phyloP scores from a whole-genome alignment of 1,140 invertebrate species.

The Brachionus rubens region DNA sequence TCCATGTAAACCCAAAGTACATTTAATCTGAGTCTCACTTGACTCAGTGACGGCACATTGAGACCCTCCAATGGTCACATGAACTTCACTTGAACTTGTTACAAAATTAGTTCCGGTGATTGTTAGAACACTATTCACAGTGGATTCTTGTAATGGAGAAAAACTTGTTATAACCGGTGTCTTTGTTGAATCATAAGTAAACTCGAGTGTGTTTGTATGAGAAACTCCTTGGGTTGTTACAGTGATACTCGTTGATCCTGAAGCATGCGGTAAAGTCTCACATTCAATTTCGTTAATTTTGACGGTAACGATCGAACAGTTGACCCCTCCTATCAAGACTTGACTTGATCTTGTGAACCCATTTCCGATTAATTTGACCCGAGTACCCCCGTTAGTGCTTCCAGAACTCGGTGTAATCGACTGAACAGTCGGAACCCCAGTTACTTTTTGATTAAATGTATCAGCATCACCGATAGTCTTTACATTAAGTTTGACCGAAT shows the following conservation, averaged over 20 bases:
- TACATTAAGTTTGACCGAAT: not conserved
- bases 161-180: not conserved
- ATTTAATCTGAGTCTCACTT: conserved; percentile 45
- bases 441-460: conserved; percentile 4
- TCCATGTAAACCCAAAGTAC: conserved; percentile 46
- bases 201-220: not conserved
- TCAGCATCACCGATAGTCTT: not conserved
- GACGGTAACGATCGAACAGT: conserved; percentile 47
- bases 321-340: not conserved
- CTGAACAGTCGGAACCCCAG: not conserved
- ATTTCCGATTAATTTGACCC: conserved; percentile 52
- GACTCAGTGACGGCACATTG: not conserved
- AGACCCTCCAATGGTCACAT: not conserved
- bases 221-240: not conserved
- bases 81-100: not conserved
- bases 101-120: not conserved
- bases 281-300: conserved; percentile 29
- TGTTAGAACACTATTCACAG: not conserved
- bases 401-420: conserved; percentile 1
- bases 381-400: conserved; percentile 51
- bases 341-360: conserved; percentile 49
- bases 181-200: not conserved
- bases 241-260: not conserved
- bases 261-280: not conserved
- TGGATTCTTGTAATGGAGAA: not conserved